A percentile compares a stretch with the other conserved stretches of the same genome.
These are phyloP conservation scores for Cotesia typhae DNA, from an alignment of 1,140 invertebrate species.

Conservation along the genomic window DNA sequence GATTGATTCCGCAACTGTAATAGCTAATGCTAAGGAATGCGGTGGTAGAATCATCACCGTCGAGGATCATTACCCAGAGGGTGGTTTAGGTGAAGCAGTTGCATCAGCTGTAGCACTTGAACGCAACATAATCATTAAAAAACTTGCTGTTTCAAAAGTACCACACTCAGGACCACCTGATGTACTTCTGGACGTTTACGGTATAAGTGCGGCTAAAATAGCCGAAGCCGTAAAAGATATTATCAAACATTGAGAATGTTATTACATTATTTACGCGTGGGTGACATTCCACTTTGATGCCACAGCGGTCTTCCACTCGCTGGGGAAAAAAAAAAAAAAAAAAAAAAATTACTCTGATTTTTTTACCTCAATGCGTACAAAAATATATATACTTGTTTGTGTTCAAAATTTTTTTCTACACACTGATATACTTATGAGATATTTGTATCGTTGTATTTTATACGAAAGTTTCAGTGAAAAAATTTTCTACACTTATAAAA, in stretches of 20 bases:
- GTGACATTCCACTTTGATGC: too few species aligned
- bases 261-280: background rate
- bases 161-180: conserved; percentile 91
- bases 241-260: conserved; percentile 66
- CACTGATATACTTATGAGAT: too few species aligned
- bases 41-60: conserved; percentile 89
- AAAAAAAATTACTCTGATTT: too few species aligned
- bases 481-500: conserved; percentile 24
- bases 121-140: conserved; percentile 80
- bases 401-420: too few species aligned
- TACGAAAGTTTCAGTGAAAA: background rate
- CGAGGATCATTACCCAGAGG: conserved; percentile 97
- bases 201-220: conserved; percentile 86
- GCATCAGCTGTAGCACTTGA: conserved; percentile 79
- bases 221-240: conserved; percentile 75
- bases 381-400: conserved; percentile 2
- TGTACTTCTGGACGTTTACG: conserved; percentile 87
- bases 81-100: conserved; percentile 96
- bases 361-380: background rate
- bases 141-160: conserved; percentile 84
- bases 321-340: too few species aligned
- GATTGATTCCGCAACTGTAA: conserved; percentile 82
- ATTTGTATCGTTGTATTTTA: conserved; percentile 14
- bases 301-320: too few species aligned
- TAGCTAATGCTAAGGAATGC: conserved; percentile 80